These are phyloP conservation scores for Himalopsyche phryganea DNA, from an alignment of 1,140 invertebrate species.

Conservation along the genomic window DNA sequence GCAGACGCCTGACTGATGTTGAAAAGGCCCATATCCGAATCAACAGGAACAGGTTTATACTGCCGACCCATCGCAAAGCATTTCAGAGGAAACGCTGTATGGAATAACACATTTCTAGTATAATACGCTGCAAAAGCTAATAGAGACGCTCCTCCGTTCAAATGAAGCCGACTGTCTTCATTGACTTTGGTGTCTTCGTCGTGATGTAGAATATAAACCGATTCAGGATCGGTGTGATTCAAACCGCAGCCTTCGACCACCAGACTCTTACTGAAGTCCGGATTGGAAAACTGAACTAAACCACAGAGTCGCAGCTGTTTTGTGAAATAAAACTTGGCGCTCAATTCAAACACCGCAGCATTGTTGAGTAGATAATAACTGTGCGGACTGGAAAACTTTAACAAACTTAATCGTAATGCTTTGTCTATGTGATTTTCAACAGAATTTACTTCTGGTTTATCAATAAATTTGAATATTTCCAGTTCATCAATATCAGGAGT, in stretches of 20 bases:
- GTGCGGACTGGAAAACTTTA: constrained; percentile 58
- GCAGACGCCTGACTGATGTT: constrained; percentile 59
- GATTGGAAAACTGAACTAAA: constrained; percentile 58
- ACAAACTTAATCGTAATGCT: constrained; percentile 48
- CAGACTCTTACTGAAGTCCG: constrained; percentile 65
- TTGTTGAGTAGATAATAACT: constrained; percentile 61
- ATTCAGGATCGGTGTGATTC: constrained; percentile 51
- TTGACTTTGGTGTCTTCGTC: constrained; percentile 48
- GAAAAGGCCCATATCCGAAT: constrained; percentile 53
- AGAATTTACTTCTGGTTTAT: constrained; percentile 37
- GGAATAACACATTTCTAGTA: constrained; percentile 56
- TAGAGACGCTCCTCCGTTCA: constrained; percentile 63
- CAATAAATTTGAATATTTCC: constrained; percentile 48
- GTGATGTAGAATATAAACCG: constrained; percentile 56
- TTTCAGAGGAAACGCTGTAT: constrained; percentile 56
- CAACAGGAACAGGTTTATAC: constrained; percentile 52
- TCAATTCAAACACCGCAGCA: constrained; percentile 63
- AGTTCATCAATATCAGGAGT: constrained; percentile 52
- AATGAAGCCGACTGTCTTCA: constrained; percentile 55
- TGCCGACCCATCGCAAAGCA: constrained; percentile 61
- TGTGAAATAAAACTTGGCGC: constrained; percentile 54
- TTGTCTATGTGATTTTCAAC: constrained; percentile 57
- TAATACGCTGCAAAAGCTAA: constrained; percentile 62
- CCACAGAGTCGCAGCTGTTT: constrained; percentile 47
- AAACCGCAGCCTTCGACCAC: constrained; percentile 65